Percentiles rank a stretch among this genome's conserved stretches.
Evolutionary conservation across 2,888 invertebrate species (phyloP).

Genomic region (Acrobasis repandana): DNA sequence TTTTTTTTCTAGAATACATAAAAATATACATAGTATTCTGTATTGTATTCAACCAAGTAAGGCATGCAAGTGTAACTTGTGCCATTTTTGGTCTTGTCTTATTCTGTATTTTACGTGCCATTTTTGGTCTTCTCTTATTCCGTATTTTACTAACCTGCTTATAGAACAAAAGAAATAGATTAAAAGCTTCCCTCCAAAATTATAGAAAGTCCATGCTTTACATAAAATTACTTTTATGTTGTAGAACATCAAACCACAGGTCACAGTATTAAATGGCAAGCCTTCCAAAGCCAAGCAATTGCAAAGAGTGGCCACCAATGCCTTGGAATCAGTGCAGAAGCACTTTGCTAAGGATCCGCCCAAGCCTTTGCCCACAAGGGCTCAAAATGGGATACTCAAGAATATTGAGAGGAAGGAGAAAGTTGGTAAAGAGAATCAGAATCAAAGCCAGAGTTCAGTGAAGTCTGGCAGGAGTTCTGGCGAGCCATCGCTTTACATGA

Average conservation of each 20-base stretch:
- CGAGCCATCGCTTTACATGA: slow-evolving; percentile 89
- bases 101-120: not conserved
- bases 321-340: slow-evolving; percentile 67
- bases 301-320: slow-evolving; percentile 65
- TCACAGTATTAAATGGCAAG: slow-evolving; percentile 58
- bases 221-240: slow-evolving; percentile 35
- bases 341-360: slow-evolving; percentile 68
- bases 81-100: not conserved
- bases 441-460: slow-evolving; percentile 60
- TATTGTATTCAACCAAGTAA: no score
- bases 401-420: slow-evolving; percentile 63
- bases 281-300: slow-evolving; percentile 74
- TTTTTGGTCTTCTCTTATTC: not conserved
- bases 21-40: no score
- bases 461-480: slow-evolving; percentile 85
- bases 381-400: slow-evolving; percentile 74
- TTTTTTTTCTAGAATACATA: no score
- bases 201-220: not conserved
- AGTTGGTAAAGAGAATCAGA: slow-evolving; percentile 57
- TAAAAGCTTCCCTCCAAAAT: not conserved
- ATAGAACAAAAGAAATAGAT: not conserved
- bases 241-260: slow-evolving; percentile 68
- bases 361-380: slow-evolving; percentile 58
- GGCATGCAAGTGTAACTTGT: not conserved
- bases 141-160: not conserved